Conservation (phyloP, 1,140 invertebrate genomes). For the Elymnias hypermnestra region DNA sequence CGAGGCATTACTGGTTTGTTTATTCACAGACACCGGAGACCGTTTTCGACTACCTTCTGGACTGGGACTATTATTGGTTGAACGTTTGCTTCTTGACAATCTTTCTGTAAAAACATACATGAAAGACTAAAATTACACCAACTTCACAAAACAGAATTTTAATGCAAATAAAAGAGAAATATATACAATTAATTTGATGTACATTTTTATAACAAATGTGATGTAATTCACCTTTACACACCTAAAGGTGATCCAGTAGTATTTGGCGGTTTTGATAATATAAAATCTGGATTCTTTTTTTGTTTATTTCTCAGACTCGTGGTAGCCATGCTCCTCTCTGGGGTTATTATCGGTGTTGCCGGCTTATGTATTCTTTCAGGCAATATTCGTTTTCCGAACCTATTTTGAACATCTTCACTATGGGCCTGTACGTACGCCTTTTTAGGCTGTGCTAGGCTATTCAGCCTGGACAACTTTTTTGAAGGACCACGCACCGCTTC, state of each 20-base stretch:
- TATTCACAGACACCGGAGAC: conserved; percentile 12
- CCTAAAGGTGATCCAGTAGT: conserved; percentile 35
- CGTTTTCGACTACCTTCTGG: conserved; percentile 17
- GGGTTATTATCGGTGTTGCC: conserved; percentile 11
- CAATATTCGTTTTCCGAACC: conserved; percentile 28
- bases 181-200: too few species aligned
- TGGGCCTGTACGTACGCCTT: conserved; percentile 45
- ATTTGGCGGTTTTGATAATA: too few species aligned
- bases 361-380: conserved; percentile 30
- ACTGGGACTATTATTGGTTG: conserved; percentile 27
- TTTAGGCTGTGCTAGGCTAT: conserved; percentile 58
- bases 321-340: conserved; percentile 22
- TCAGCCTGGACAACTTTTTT: conserved; percentile 42
- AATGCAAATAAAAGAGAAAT: too few species aligned
- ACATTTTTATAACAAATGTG: too few species aligned
- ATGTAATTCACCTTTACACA: conserved; percentile 66
- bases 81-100: conserved; percentile 6
- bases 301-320: conserved; percentile 23
- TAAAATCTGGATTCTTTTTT: conserved; percentile 9
- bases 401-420: conserved; percentile 40
- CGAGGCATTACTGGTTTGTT: conserved; percentile 13
- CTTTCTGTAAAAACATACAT: too few species aligned
- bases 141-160: too few species aligned
- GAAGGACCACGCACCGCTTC: conserved; percentile 59
- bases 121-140: too few species aligned